These are phyloP conservation scores for Gymnoscopelus braueri DNA, from an alignment of 2,797 vertebrate species.

Conservation along the genomic window DNA sequence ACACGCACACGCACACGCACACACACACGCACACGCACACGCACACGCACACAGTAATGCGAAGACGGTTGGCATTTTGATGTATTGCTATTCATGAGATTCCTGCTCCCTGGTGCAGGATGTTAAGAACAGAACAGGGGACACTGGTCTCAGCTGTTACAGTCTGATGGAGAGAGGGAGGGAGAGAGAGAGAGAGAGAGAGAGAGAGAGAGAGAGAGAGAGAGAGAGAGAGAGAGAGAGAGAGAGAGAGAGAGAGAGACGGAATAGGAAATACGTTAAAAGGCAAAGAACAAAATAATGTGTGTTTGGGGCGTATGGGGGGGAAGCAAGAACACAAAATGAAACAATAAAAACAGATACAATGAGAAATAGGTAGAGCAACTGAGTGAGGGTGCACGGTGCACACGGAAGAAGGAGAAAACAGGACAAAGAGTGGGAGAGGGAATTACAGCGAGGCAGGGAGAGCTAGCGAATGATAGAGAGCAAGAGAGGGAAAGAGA, in stretches of 20 bases:
- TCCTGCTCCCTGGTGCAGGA: conserved; percentile 48
- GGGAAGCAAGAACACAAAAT: background rate
- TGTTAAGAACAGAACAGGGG: conserved; percentile 17
- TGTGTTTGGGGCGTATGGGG: too few relatives aligned
- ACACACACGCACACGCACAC: background rate
- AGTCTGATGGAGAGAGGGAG: conserved; percentile 42
- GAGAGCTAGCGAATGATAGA: too few relatives aligned
- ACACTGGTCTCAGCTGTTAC: conserved; percentile 62
- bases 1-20: background rate
- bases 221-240: conserved; percentile 22
- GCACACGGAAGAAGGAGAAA: background rate
- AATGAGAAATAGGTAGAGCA: background rate
- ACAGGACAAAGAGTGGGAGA: background rate
- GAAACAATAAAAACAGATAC: background rate
- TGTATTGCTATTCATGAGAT: conserved; percentile 84
- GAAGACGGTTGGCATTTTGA: conserved; percentile 42
- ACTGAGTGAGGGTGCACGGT: background rate
- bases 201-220: conserved; percentile 24
- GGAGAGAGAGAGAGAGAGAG: background rate
- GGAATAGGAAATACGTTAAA: background rate
- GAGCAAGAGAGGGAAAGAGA: too few relatives aligned
- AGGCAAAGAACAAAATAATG: background rate
- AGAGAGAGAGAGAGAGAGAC: conserved; percentile 25
- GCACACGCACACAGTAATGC: conserved; percentile 42
- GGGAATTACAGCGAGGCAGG: conserved; percentile 2